Evolutionary conservation across 2,113 vertebrate genomes (phyloP).

Genomic region (Callorhinus ursinus): DNA sequence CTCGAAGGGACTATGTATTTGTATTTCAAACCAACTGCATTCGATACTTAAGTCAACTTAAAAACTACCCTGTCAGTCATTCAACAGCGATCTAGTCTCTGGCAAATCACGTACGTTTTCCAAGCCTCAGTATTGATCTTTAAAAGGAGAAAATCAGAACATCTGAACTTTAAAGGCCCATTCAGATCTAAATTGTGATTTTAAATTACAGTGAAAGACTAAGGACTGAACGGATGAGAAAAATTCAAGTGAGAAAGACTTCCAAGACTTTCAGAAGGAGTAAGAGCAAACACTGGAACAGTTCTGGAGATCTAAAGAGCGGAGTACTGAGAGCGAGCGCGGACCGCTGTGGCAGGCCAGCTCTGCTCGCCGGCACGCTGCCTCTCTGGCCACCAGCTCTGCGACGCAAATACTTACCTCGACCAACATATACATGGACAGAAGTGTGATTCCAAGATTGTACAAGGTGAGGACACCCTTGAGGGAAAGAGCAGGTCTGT

Average conservation of each 20-base stretch:
- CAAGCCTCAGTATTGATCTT: background rate
- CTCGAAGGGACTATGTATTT: background rate
- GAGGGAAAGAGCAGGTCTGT: slow-evolving; percentile 89
- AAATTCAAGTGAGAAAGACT: slow-evolving; percentile 25
- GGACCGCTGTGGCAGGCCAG: too few species aligned
- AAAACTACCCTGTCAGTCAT: background rate
- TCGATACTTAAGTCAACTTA: background rate
- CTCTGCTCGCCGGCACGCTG: background rate
- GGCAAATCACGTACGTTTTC: background rate
- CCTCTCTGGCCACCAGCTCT: rapidly evolving
- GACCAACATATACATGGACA: slow-evolving; percentile 91
- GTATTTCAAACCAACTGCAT: background rate
- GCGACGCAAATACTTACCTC: slow-evolving; percentile 86
- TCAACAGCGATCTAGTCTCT: background rate
- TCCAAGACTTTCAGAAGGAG: background rate
- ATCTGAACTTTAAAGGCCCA: background rate
- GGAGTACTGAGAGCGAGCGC: rapidly evolving
- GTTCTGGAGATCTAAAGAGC: background rate
- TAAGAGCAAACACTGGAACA: background rate
- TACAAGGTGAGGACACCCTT: slow-evolving; percentile 89
- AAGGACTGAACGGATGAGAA: background rate
- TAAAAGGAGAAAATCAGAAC: background rate
- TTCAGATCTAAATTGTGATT: background rate
- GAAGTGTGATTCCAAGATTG: slow-evolving; percentile 90
- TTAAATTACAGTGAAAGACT: background rate